Conservation (phyloP, 1,140 invertebrate species). For the Latrodectus geometricus region DNA sequence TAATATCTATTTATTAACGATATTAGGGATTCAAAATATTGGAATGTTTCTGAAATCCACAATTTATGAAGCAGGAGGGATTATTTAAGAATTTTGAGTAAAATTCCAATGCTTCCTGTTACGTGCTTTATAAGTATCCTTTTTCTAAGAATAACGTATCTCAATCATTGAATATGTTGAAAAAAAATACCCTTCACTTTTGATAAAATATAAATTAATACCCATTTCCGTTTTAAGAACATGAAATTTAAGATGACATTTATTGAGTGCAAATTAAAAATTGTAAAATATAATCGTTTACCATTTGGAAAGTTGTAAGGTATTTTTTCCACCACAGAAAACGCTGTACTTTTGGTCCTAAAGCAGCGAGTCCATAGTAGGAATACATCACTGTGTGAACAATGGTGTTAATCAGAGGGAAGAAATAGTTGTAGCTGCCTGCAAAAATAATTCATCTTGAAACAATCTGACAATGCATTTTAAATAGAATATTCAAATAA, state of each 20-base stretch:
- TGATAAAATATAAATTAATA: not conserved
- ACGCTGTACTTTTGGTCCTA: conserved; percentile 71
- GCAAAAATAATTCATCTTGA: conserved; percentile 37
- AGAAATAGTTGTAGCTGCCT: conserved; percentile 89
- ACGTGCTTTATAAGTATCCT: no score
- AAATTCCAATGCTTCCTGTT: no score
- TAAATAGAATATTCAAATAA: no score
- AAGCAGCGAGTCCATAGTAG: conserved; percentile 72
- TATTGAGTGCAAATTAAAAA: conserved; percentile 54
- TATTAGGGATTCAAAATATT: no score
- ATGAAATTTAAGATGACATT: not conserved
- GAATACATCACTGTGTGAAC: conserved; percentile 77
- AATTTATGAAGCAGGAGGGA: no score
- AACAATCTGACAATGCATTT: not conserved
- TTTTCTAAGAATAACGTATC: no score
- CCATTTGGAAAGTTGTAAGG: conserved; percentile 73
- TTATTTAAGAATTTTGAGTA: no score
- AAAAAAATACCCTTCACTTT: no score
- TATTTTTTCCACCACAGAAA: conserved; percentile 75
- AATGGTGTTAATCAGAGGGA: conserved; percentile 82
- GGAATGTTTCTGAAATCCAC: no score
- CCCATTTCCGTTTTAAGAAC: not conserved
- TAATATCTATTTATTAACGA: no score
- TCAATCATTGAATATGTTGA: no score
- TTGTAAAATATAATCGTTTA: conserved; percentile 58